These are phyloP conservation scores for Heterotilapia buettikoferi DNA, from an alignment of 2,113 vertebrate genomes.

Conservation along the genomic window DNA sequence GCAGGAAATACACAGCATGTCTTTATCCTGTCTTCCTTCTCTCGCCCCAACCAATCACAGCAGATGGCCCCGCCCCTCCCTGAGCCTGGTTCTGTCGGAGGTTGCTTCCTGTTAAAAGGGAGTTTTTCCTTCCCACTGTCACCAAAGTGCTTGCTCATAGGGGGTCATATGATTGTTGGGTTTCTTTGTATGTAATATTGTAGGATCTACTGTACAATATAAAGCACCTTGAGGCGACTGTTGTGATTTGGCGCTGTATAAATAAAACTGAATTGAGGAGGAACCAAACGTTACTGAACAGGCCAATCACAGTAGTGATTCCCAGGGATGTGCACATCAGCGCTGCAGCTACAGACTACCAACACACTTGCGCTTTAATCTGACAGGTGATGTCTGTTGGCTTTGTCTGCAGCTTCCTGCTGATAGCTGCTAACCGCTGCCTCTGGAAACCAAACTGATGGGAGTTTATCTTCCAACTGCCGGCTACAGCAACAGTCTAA, in stretches of 20 bases:
- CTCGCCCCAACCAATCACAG: rapidly evolving
- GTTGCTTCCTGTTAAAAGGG: background rate
- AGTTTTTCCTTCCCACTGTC: background rate
- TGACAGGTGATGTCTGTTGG: background rate
- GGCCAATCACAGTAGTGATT: background rate
- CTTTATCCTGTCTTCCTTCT: background rate
- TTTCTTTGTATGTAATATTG: rapidly evolving
- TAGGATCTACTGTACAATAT: rapidly evolving
- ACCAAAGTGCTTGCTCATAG: rapidly evolving
- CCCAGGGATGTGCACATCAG: background rate
- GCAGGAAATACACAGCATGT: rapidly evolving
- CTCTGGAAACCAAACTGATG: background rate
- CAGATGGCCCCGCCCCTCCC: background rate
- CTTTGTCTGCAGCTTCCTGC: background rate
- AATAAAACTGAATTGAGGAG: background rate
- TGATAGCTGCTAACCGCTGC: background rate
- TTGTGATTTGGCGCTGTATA: background rate
- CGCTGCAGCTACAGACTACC: background rate
- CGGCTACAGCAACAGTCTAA: rapidly evolving
- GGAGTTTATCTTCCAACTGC: background rate
- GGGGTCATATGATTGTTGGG: rapidly evolving
- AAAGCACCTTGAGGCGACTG: rapidly evolving
- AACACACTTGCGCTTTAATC: background rate
- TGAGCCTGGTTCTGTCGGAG: rapidly evolving
- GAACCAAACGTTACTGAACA: background rate